A percentile compares a stretch with the other conserved stretches of the same genome.
Evolutionary conservation across 2,113 vertebrate species (phyloP).

Genomic region (Nesogale talazaci): DNA sequence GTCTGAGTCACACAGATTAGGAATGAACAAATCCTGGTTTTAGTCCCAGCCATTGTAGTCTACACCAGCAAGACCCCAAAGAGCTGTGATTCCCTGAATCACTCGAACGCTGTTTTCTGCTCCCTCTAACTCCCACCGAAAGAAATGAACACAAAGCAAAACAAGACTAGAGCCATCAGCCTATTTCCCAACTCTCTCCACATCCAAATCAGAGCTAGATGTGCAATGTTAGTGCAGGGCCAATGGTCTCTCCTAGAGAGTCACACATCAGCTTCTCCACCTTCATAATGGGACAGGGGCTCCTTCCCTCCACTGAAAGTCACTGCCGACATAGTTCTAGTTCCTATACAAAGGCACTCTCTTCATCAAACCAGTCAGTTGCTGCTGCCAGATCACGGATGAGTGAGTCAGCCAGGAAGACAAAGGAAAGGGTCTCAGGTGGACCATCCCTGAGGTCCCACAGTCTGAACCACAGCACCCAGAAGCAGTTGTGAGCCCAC

Average conservation of each 20-base stretch:
- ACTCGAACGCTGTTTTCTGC: neutral
- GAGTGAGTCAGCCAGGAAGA: neutral
- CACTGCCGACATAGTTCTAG: neutral
- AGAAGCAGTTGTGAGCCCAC: neutral
- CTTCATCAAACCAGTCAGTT: neutral
- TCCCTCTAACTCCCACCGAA: neutral
- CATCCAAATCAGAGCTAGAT: neutral
- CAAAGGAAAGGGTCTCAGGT: neutral
- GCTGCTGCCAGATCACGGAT: neutral
- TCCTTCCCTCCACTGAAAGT: neutral
- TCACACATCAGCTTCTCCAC: neutral
- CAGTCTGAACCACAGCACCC: neutral
- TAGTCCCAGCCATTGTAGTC: neutral
- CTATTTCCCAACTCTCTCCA: fast-evolving
- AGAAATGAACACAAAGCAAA: neutral
- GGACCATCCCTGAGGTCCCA: fast-evolving
- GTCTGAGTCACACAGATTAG: neutral
- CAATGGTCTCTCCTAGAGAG: fast-evolving
- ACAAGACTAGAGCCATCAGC: neutral
- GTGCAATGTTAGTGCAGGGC: fast-evolving
- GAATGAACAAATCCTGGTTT: neutral
- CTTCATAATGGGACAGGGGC: neutral
- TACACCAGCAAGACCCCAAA: neutral
- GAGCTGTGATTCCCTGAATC: neutral
- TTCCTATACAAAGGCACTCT: neutral